Evolutionary conservation across 1,140 invertebrate species (phyloP).

Genomic region (Ceratina calcarata): DNA sequence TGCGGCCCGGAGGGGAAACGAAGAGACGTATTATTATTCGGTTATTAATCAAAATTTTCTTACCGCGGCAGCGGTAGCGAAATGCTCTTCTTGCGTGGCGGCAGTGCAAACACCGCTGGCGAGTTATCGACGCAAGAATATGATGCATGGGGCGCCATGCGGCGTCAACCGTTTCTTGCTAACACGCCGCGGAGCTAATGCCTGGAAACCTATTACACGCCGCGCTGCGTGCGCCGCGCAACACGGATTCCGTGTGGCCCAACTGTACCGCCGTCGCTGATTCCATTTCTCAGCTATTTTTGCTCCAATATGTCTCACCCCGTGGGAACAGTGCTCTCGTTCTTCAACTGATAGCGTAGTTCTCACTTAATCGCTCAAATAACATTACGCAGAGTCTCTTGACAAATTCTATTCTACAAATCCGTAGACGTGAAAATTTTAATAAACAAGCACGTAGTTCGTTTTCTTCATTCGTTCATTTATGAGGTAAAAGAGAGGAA

Average conservation of each 20-base stretch:
- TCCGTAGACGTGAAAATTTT: too few species aligned
- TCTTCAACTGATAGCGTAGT: neutral
- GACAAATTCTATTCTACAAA: too few species aligned
- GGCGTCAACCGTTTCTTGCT: constrained; percentile 61
- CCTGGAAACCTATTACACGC: constrained; percentile 58
- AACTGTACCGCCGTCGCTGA: neutral
- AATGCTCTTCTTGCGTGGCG: constrained; percentile 63
- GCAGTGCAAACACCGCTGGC: constrained; percentile 58
- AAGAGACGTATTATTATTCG: constrained; percentile 69
- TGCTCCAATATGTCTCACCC: neutral
- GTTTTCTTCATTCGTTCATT: too few species aligned
- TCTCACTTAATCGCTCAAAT: neutral
- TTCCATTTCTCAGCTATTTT: constrained; percentile 16
- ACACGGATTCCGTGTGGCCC: constrained; percentile 3
- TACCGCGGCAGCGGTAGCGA: constrained; percentile 61
- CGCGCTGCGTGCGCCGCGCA: constrained; percentile 23
- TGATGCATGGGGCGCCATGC: constrained; percentile 68
- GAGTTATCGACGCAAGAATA: constrained; percentile 66
- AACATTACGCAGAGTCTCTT: too few species aligned
- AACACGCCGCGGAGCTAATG: constrained; percentile 47
- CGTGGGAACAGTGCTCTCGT: neutral
- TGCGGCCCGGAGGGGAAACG: constrained; percentile 7
- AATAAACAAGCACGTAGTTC: too few species aligned
- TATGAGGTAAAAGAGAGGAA: neutral
- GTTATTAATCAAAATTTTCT: constrained; percentile 74